A percentile compares a stretch with the other conserved stretches of the same genome.
Conservation (phyloP, 2,113 vertebrate genomes). For the Trematocara stigmaticum region DNA sequence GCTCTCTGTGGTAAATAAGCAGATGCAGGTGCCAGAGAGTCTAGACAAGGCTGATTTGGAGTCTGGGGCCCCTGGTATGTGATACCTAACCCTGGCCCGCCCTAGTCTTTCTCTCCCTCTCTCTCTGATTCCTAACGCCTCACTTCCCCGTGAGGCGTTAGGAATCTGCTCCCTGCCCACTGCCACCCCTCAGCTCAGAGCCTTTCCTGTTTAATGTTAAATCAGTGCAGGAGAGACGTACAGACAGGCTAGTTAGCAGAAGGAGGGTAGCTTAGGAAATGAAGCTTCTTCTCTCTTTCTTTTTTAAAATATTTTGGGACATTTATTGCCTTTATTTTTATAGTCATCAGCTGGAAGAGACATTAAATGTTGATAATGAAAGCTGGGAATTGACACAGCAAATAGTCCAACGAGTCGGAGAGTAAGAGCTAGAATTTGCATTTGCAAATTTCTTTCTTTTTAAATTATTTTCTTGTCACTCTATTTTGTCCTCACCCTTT, state of each 20-base stretch:
- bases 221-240: constrained; percentile 78
- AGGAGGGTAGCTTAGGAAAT: background rate
- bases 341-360: background rate
- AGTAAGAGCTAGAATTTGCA: background rate
- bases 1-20: constrained; percentile 94
- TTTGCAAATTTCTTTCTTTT: background rate
- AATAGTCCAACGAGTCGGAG: background rate
- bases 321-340: background rate
- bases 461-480: background rate
- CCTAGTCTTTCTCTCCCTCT: constrained; percentile 5
- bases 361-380: background rate
- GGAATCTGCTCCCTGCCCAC: background rate
- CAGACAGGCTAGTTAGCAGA: constrained; percentile 44
- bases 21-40: constrained; percentile 99
- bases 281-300: background rate
- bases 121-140: constrained; percentile 74
- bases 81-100: constrained; percentile 87
- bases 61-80: constrained; percentile 88
- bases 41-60: constrained; percentile 96
- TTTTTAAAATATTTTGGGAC: background rate
- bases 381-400: background rate
- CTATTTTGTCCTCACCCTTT: background rate
- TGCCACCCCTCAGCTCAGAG: constrained; percentile 69
- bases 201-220: constrained; percentile 84
- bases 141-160: constrained; percentile 13